Evolutionary conservation across 1,140 invertebrate genomes (phyloP).

Genomic region (Tetragonula clypearis): DNA sequence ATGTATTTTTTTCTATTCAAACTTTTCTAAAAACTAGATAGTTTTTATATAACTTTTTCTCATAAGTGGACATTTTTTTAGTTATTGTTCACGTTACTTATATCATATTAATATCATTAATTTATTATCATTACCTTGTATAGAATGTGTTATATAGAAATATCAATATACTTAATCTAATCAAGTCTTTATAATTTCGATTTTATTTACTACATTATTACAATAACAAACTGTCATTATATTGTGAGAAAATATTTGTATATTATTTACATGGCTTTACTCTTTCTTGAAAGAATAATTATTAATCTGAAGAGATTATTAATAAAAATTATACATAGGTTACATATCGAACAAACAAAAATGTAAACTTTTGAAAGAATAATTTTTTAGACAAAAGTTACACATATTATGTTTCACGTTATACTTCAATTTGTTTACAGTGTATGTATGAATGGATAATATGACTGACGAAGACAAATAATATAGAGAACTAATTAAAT

Average conservation of each 20-base stretch:
- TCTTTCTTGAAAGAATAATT: conserved; percentile 6
- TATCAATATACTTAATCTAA: conserved; percentile 3
- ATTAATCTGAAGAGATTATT: background rate
- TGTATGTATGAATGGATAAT: conserved; percentile 13
- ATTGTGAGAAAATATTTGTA: conserved; percentile 35
- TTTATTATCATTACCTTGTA: background rate
- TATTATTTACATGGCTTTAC: conserved; percentile 38
- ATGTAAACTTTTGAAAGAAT: conserved; percentile 7
- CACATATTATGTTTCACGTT: background rate
- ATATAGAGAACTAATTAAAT: conserved; percentile 47
- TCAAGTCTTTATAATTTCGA: conserved; percentile 11
- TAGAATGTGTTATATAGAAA: background rate
- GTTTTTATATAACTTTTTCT: background rate
- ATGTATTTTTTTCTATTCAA: conserved; percentile 10
- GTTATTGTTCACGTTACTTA: background rate
- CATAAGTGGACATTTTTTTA: conserved; percentile 5
- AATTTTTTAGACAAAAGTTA: conserved; percentile 1
- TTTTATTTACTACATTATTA: conserved; percentile 12
- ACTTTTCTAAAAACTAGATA: conserved; percentile 6
- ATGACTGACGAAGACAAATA: conserved; percentile 32
- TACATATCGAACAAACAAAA: conserved; percentile 29
- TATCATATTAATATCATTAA: conserved; percentile 1
- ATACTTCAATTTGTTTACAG: conserved; percentile 5
- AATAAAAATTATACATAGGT: conserved; percentile 12
- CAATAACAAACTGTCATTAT: conserved; percentile 23